phyloP scores from a whole-genome alignment of 1,140 invertebrate species.

The Meloidogyne chitwoodi region DNA sequence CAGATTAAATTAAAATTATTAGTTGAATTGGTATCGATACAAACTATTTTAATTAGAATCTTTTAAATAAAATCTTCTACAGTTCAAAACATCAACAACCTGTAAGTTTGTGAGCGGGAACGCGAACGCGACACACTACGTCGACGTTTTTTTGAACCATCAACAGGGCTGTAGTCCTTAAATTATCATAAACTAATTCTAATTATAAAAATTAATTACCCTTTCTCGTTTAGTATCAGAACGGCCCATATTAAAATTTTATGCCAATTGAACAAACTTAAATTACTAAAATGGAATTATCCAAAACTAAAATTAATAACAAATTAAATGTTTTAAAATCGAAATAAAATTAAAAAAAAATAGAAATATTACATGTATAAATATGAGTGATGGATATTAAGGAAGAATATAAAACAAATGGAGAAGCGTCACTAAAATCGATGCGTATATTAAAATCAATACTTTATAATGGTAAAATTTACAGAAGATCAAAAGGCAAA shows the following conservation, averaged over 20 bases:
- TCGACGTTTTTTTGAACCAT: background rate
- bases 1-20: background rate
- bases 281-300: background rate
- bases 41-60: background rate
- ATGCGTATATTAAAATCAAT: background rate
- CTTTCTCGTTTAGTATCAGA: slow-evolving; percentile 7
- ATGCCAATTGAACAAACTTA: background rate
- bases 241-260: background rate
- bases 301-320: background rate
- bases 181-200: background rate
- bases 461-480: too few relatives aligned
- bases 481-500: too few relatives aligned
- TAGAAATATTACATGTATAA: background rate
- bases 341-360: background rate
- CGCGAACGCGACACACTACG: background rate
- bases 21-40: background rate
- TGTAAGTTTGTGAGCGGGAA: slow-evolving; percentile 21
- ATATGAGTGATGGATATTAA: background rate
- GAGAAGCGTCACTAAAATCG: background rate
- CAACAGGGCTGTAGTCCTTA: slow-evolving; percentile 14
- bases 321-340: background rate
- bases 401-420: background rate
- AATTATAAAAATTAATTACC: background rate
- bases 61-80: too few relatives aligned
- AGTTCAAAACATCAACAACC: background rate